Conservation (phyloP, 2,888 invertebrate genomes). For the Monopis laevigella region DNA sequence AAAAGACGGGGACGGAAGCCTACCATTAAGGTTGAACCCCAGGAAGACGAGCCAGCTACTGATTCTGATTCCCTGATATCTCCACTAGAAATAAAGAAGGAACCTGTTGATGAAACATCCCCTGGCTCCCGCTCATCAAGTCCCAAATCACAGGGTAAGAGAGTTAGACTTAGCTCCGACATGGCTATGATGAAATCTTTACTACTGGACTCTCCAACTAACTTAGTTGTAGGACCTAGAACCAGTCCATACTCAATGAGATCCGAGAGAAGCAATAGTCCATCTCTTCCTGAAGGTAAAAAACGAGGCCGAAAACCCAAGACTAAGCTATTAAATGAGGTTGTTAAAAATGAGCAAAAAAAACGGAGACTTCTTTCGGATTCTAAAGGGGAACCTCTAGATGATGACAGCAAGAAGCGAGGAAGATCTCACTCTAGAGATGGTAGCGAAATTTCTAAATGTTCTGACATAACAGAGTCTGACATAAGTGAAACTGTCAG, state of each 20-base stretch:
- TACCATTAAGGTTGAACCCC: constrained; percentile 29
- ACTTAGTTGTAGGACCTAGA: constrained; percentile 45
- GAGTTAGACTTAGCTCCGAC: constrained; percentile 53
- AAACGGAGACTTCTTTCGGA: constrained; percentile 66
- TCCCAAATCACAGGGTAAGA: constrained; percentile 51
- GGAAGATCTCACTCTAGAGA: constrained; percentile 62
- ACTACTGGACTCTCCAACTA: constrained; percentile 45
- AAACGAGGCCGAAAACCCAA: constrained; percentile 74
- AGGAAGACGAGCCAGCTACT: constrained; percentile 43
- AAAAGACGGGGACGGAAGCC: constrained; percentile 43
- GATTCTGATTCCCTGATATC: constrained; percentile 47
- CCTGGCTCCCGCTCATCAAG: constrained; percentile 57
- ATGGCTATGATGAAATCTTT: constrained; percentile 57
- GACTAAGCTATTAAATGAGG: constrained; percentile 64
- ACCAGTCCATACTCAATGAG: constrained; percentile 70
- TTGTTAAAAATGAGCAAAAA: constrained; percentile 65
- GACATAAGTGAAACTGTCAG: constrained; percentile 63
- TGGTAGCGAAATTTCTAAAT: constrained; percentile 70
- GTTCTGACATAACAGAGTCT: constrained; percentile 70
- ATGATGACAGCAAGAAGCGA: constrained; percentile 49
- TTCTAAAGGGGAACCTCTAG: constrained; percentile 50
- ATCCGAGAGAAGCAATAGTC: constrained; percentile 66
- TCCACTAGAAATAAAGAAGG: constrained; percentile 54
- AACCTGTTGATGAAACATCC: constrained; percentile 46
- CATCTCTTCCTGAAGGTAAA: constrained; percentile 57